Base-by-base conservation (phyloP, 2,797 vertebrate genomes). In the Esox masquinongy region DNA sequence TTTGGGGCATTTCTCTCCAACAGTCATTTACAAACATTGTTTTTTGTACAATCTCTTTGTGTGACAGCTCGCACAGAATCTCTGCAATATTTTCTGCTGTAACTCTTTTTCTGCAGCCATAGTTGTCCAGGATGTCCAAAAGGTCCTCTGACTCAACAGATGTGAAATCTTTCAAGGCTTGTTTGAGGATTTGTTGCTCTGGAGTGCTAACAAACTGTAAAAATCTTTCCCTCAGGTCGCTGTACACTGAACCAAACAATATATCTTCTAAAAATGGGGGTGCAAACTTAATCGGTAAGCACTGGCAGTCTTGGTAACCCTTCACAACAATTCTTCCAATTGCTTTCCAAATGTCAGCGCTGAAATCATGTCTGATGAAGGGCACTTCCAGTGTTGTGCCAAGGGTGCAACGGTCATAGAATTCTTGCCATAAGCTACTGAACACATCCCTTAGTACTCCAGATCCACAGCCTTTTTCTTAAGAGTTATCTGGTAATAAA, bases 181-280 rank as follows among this genome's bases (percentile, higher is more conserved):
- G 19, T n/a, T 15, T 70, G 69, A 87, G 71, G 67, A 84, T 49
- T 8, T 63, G 4, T 85, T 71, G 9, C 22, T 0, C 61, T 9
- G 3, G 43, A 5, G 43, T 76, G 74, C 77, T 84, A 16, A 84
- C 80, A 80, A 81, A 84, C 34, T 82, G 67, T 14, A 85, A 61
- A 61, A 86, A 87, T 6, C 56, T 19, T 75, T 11, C 74, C 56
- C 69, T 75, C 49, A 86, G 76, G 49, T 86, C 79, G 82, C 68
- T 77, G 61, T 79, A 77, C 24, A 84, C 78, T 64, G 2, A 0
- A 12, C 26, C 72, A 74, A 77, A 83, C 22, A 84, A 66, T 11
- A 82, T 71, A 15, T 83, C 69, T 6, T 86, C 85, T 49, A 81
- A 12, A 63, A 87, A 83, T n/a, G 77, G 72, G n/a, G 64, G n/a